phyloP scores from a whole-genome alignment of 1,140 invertebrate species.

The Camponotus pennsylvanicus region DNA sequence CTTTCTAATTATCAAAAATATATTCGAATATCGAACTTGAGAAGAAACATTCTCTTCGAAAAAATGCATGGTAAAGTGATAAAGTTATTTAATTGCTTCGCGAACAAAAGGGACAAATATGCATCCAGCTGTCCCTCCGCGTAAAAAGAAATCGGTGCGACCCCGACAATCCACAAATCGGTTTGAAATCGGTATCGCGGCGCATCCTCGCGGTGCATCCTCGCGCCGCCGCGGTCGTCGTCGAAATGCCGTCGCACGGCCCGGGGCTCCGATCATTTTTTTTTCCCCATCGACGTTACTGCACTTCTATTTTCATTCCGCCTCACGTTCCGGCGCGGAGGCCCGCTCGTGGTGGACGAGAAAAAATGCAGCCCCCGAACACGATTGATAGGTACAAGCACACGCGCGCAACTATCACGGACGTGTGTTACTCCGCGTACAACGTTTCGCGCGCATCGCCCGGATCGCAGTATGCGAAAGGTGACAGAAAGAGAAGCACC shows the following conservation, averaged over 20 bases:
- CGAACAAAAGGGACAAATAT: background rate
- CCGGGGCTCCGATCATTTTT: slow-evolving; percentile 79
- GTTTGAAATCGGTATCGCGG: slow-evolving; percentile 37
- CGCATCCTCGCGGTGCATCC: slow-evolving; percentile 44
- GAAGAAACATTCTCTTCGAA: background rate
- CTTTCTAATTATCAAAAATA: background rate
- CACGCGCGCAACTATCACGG: slow-evolving; percentile 61
- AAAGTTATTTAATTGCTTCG: background rate
- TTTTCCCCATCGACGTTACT: slow-evolving; percentile 66
- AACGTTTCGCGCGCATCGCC: slow-evolving; percentile 46
- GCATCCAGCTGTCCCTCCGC: background rate
- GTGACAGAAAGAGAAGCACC: slow-evolving; percentile 54
- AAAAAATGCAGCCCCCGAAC: slow-evolving; percentile 75
- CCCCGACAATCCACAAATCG: slow-evolving; percentile 24
- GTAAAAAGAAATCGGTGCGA: slow-evolving; percentile 53
- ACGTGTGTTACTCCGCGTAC: slow-evolving; percentile 70
- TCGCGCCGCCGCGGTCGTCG: slow-evolving; percentile 66
- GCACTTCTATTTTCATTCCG: slow-evolving; percentile 78
- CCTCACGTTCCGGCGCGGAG: slow-evolving; percentile 76
- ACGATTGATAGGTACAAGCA: slow-evolving; percentile 75
- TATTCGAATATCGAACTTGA: background rate
- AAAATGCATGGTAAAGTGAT: no score
- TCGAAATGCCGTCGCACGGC: slow-evolving; percentile 72
- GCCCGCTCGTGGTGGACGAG: slow-evolving; percentile 71
- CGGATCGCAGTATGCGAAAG: slow-evolving; percentile 51